Evolutionary conservation across 1,140 invertebrate species (phyloP).

Genomic region (Achroia grisella): DNA sequence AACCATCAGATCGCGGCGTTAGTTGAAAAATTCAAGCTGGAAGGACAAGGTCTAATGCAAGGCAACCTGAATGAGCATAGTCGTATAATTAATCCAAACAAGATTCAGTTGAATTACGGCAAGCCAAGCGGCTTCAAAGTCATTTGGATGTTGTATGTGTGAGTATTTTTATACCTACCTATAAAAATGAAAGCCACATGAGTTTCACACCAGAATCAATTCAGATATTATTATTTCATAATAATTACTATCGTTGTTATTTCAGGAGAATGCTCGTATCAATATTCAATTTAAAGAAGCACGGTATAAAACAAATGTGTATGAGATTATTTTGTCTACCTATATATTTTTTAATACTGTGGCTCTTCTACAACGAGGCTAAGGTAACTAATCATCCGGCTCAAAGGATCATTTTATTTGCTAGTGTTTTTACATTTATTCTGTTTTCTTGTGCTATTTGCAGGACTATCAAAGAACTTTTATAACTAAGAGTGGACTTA

Average conservation of each 20-base stretch:
- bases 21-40: constrained; percentile 92
- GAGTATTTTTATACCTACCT: no score
- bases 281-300: constrained; percentile 84
- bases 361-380: constrained; percentile 85
- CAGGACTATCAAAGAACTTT: constrained; percentile 83
- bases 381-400: constrained; percentile 65
- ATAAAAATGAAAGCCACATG: no score
- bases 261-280: constrained; percentile 82
- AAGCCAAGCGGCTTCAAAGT: constrained; percentile 82
- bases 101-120: constrained; percentile 82
- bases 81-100: constrained; percentile 72
- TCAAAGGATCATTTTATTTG: no score
- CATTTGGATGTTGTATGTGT: constrained; percentile 85
- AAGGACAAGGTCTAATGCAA: constrained; percentile 73
- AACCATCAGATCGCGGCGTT: constrained; percentile 93
- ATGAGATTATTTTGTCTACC: constrained; percentile 84
- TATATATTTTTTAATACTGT: constrained; percentile 84
- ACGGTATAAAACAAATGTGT: constrained; percentile 82
- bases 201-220: no score
- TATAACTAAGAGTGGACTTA: constrained; percentile 84
- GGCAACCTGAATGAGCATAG: constrained; percentile 56
- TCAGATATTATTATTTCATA: background rate
- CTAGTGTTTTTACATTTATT: no score
- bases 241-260: constrained; percentile 18
- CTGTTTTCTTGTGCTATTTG: constrained; percentile 12